Base-by-base conservation (phyloP, 1,140 invertebrate species). In the Belonocnema kinseyi region DNA sequence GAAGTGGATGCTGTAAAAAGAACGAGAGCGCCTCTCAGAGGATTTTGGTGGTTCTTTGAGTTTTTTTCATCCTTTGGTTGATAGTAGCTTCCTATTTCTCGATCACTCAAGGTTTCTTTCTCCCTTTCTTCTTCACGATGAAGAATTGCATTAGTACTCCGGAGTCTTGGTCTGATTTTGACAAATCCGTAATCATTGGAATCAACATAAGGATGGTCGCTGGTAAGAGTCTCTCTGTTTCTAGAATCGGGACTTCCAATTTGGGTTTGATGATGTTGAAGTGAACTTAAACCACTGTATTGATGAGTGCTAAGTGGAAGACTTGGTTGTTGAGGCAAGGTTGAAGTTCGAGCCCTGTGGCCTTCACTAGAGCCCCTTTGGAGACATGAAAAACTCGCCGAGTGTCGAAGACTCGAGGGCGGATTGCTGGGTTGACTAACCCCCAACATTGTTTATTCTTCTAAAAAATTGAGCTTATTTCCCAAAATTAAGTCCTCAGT, bases 301-400 rank as follows among this genome's bases (percentile, higher is more conserved):
- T 88, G 86, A 76, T 84, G 84, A 70, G 74, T 76, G 79, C 75
- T 85, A 52, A 86, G 76, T 73, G 87, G 87, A 11, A 85, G 83
- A 76, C 85, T 85, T 12, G 89, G 88, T 21, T 91, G 89, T 52
- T 91, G 89, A 17, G 92, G 87, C 53, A 92, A 83, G 11, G 92
- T 92, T 50, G 92, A 92, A 10, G 92, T 92, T 71, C 92, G 87
- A 4, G 91, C 86, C 3, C 92, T 88, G 76, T 92, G 92, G 33
- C 88, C 85, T 51, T 87, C 88, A 75, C 85, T 82, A 8, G 89
- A 87, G 75, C 90, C 87, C 46, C 91, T 88, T 73, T 91, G 90
- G 51, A 93, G 86, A 84, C 92, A 93, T 50, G 92, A 92, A 84
- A 93, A 93, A 75, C 92, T 92, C 51, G 92, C 92, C 80, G 92